phyloP scores from a whole-genome alignment of 1,140 invertebrate genomes.

The Medauroidea extradentata region DNA sequence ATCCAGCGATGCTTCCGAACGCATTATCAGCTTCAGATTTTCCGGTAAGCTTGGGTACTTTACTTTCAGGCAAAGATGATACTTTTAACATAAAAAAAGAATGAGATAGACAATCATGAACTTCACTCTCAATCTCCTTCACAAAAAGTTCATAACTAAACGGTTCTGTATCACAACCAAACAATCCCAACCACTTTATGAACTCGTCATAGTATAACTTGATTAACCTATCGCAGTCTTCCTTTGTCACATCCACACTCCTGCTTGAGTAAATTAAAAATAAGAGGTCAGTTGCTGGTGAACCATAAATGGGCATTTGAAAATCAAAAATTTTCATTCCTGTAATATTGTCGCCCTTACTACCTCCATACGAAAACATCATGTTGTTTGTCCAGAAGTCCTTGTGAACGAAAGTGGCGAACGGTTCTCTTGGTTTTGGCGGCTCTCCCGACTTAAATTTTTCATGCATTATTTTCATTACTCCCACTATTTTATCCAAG shows the following conservation, averaged over 20 bases:
- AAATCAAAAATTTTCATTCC: slow-evolving; percentile 6
- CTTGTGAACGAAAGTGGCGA: too few species aligned
- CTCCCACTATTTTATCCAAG: neutral
- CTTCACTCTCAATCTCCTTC: neutral
- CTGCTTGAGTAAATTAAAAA: neutral
- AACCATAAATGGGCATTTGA: neutral
- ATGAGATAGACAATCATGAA: neutral
- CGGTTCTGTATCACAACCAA: neutral
- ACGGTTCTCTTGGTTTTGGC: neutral
- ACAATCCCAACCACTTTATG: neutral
- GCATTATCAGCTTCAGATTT: neutral
- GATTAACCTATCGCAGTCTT: neutral
- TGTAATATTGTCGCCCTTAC: neutral
- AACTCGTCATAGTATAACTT: neutral
- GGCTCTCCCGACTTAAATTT: neutral
- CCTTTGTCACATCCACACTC: neutral
- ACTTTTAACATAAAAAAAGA: neutral
- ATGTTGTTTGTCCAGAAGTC: too few species aligned
- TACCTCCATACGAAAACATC: neutral
- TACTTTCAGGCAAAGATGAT: neutral
- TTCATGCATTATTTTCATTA: neutral
- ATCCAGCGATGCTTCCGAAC: neutral
- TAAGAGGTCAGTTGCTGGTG: neutral
- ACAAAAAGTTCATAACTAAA: neutral
- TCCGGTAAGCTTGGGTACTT: neutral